phyloP scores from a whole-genome alignment of 1,140 invertebrate genomes.

The Drosophila sturtevanti region DNA sequence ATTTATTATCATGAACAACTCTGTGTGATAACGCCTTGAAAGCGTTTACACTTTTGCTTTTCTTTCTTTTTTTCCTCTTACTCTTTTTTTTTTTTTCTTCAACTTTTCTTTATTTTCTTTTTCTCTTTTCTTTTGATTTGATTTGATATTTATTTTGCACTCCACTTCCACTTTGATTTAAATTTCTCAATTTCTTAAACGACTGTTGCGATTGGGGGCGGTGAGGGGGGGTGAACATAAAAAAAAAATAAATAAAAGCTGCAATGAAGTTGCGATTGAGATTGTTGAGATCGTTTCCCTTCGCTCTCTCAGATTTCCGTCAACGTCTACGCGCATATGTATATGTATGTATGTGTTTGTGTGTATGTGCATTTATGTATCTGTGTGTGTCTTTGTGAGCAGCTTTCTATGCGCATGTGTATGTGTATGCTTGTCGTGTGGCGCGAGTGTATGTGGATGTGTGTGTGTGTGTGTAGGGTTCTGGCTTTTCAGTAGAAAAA shows the following conservation, averaged over 20 bases:
- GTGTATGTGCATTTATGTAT: slow-evolving; percentile 5
- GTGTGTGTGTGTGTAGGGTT: slow-evolving; percentile 14
- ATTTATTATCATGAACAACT: slow-evolving; percentile 7
- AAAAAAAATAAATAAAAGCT: slow-evolving; percentile 2
- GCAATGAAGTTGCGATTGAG: slow-evolving; percentile 17
- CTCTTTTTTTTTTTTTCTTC: not conserved
- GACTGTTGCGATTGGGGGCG: not conserved
- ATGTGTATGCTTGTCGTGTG: slow-evolving; percentile 19
- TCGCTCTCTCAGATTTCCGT: slow-evolving; percentile 18
- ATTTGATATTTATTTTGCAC: slow-evolving; percentile 41
- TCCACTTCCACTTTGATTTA: slow-evolving; percentile 31
- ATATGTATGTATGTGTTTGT: slow-evolving; percentile 24
- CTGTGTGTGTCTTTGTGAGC: slow-evolving; percentile 7
- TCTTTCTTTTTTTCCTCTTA: not conserved
- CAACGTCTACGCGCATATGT: slow-evolving; percentile 30
- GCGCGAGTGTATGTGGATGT: not conserved
- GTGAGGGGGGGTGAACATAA: not conserved
- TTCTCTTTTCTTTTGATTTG: not conserved
- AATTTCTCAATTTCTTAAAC: slow-evolving; percentile 22
- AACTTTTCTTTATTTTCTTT: not conserved
- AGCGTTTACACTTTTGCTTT: slow-evolving; percentile 21
- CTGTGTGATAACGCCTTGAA: slow-evolving; percentile 16
- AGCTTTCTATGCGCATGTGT: slow-evolving; percentile 14
- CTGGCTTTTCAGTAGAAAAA: slow-evolving; percentile 65
- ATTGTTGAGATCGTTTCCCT: slow-evolving; percentile 14